phyloP scores from a whole-genome alignment of 2,797 vertebrate genomes.

The Spinus pinus region DNA sequence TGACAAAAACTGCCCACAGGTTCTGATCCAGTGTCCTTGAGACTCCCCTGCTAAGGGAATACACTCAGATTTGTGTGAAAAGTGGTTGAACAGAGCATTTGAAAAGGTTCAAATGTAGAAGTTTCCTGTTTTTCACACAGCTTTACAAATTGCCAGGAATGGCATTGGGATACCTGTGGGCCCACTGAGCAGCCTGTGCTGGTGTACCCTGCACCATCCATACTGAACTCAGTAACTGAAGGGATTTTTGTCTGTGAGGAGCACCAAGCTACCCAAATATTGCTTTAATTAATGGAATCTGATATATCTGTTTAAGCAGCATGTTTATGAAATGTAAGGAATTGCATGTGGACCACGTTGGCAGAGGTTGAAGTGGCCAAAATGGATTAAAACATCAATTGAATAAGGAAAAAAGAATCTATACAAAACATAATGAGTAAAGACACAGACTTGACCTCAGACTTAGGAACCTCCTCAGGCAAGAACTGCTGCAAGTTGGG shows the following conservation, averaged over 20 bases:
- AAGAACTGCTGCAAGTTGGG: not conserved
- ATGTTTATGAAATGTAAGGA: not conserved
- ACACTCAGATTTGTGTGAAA: not conserved
- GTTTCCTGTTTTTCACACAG: not conserved
- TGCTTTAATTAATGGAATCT: accelerated
- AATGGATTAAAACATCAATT: not conserved
- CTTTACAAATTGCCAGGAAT: not conserved
- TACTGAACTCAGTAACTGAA: not conserved
- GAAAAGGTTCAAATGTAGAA: not conserved
- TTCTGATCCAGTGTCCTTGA: not conserved
- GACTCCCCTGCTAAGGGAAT: not conserved
- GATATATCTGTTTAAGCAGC: not conserved
- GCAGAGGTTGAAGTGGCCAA: not conserved
- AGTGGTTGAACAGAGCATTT: accelerated
- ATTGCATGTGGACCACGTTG: accelerated
- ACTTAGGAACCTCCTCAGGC: accelerated
- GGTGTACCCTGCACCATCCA: not conserved
- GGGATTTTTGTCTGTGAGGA: not conserved
- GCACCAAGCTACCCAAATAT: not conserved
- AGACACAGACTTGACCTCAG: not conserved
- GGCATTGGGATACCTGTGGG: too few relatives aligned
- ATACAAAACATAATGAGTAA: not conserved
- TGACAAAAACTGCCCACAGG: not conserved
- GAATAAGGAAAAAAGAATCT: not conserved
- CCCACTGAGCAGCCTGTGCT: accelerated